Percentiles rank a stretch among this genome's conserved stretches.
phyloP scores from a whole-genome alignment of 1,140 invertebrate genomes.

The Formica exsecta region DNA sequence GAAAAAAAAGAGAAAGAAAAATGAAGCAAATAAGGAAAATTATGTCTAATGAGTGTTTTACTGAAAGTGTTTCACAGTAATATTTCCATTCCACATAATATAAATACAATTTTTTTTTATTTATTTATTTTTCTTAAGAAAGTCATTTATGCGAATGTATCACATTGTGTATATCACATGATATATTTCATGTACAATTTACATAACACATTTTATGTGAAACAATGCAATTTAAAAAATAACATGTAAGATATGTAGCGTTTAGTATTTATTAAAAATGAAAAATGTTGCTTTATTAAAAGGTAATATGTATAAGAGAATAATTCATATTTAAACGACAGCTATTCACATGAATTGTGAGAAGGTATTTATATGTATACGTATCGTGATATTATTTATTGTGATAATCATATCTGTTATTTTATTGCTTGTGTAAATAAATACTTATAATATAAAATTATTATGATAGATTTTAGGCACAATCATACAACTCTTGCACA shows the following conservation, averaged over 20 bases:
- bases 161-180: neutral
- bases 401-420: constrained; percentile 51
- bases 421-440: constrained; percentile 54
- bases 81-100: neutral
- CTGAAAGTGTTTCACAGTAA: constrained; percentile 11
- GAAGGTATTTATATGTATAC: constrained; percentile 46
- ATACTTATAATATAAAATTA: constrained; percentile 58
- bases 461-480: constrained; percentile 24
- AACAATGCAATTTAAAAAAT: constrained; percentile 26
- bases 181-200: neutral
- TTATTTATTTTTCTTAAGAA: constrained; percentile 23
- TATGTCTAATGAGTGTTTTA: constrained; percentile 33
- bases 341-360: constrained; percentile 21
- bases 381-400: constrained; percentile 57
- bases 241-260: constrained; percentile 22
- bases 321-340: constrained; percentile 43
- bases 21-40: constrained; percentile 18
- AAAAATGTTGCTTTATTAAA: constrained; percentile 46
- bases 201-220: neutral
- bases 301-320: constrained; percentile 17
- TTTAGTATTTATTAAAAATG: constrained; percentile 37
- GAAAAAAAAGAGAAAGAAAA: constrained; percentile 20
- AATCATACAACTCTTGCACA: constrained; percentile 43
- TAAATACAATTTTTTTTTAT: constrained; percentile 28
- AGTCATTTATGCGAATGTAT: neutral